Evolutionary conservation across 2,797 vertebrate genomes (phyloP).

Genomic region (Hemibagrus guttatus): DNA sequence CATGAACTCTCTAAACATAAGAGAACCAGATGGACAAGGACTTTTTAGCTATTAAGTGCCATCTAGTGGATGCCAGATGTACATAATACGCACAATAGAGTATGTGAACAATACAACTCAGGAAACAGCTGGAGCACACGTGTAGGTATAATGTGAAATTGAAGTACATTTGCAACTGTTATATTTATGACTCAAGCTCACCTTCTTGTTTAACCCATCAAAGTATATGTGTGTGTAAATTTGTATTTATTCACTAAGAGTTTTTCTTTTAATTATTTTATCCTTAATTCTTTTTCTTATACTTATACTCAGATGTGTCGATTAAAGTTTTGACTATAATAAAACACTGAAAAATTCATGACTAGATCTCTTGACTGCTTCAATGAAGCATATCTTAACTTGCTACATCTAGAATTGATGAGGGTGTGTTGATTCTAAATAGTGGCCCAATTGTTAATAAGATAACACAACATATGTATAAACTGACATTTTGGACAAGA

Average conservation of each 20-base stretch:
- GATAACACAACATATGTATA: not conserved
- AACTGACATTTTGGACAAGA: not conserved
- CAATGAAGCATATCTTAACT: not conserved
- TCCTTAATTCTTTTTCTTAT: not conserved
- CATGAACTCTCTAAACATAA: not conserved
- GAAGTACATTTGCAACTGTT: not conserved
- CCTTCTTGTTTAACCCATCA: not conserved
- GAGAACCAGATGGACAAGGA: not conserved
- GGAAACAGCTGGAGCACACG: not conserved
- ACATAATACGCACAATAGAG: not conserved
- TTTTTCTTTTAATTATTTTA: not conserved
- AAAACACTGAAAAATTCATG: not conserved
- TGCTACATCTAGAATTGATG: not conserved
- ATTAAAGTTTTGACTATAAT: not conserved
- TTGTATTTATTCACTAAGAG: not conserved
- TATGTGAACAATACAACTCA: not conserved
- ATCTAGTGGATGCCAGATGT: not conserved
- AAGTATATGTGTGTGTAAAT: not conserved
- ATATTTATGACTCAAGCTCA: not conserved
- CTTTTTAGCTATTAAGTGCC: not conserved
- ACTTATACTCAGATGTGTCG: not conserved
- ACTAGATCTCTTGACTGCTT: not conserved
- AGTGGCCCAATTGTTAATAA: not conserved
- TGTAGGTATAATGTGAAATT: not conserved
- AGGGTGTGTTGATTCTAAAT: too few relatives aligned